Percentiles rank a stretch among this genome's conserved stretches.
These are phyloP conservation scores for Hiodon tergisus DNA, from an alignment of 2,113 vertebrate genomes.

Conservation along the genomic window DNA sequence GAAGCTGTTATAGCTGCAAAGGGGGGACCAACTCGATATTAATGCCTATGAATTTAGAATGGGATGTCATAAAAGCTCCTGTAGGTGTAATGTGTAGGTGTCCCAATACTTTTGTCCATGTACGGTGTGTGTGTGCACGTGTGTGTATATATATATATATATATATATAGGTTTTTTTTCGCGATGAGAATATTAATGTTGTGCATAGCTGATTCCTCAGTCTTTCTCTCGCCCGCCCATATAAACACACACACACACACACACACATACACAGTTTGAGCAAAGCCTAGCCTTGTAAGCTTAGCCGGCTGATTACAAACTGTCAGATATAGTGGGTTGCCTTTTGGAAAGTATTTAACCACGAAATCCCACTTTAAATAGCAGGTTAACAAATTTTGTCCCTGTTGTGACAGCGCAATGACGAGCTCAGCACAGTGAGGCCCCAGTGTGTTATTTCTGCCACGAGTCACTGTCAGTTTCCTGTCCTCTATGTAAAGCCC, in stretches of 20 bases:
- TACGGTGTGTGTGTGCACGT: too few relatives aligned
- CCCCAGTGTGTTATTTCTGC: not conserved
- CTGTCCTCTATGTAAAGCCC: slow-evolving; percentile 22
- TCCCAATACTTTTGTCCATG: too few relatives aligned
- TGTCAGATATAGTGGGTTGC: slow-evolving; percentile 1
- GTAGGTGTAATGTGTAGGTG: too few relatives aligned
- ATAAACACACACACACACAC: slow-evolving; percentile 18
- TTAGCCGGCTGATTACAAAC: not conserved
- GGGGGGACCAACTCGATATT: too few relatives aligned
- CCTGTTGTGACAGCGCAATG: slow-evolving; percentile 29
- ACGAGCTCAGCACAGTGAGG: slow-evolving; percentile 37
- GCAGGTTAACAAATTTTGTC: slow-evolving; percentile 18
- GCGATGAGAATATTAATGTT: too few relatives aligned
- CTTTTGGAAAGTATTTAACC: slow-evolving; percentile 25
- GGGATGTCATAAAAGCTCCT: too few relatives aligned
- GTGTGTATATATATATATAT: too few relatives aligned
- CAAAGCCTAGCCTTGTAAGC: not conserved
- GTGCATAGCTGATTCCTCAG: not conserved
- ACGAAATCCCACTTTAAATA: slow-evolving; percentile 34
- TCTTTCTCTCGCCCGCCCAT: slow-evolving; percentile 14
- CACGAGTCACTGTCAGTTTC: slow-evolving; percentile 35
- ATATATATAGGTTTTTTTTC: too few relatives aligned
- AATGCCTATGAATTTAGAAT: too few relatives aligned
- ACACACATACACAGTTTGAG: not conserved
- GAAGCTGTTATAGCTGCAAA: too few relatives aligned